Base-by-base conservation (phyloP, 2,888 invertebrate species). In the Synergus laeviventris region DNA sequence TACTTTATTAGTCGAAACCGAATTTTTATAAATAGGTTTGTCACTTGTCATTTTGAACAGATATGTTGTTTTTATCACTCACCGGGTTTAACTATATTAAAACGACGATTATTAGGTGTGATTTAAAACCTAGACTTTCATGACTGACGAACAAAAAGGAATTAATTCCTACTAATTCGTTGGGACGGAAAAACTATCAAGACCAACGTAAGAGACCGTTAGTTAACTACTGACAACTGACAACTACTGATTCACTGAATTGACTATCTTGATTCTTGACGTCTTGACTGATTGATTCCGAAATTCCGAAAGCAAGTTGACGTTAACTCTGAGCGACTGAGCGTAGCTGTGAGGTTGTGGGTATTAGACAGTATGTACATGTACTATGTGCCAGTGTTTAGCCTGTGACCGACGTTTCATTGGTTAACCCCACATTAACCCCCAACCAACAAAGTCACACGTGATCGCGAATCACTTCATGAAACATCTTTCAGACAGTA, bases 201-300 rank as follows among this genome's bases (percentile, higher is more conserved):
- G 3, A 21, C 45, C 24, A 12, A 45, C 24, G 45, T 45, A 54
- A n/a, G 54, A 24, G 66, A 66, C 24, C 8, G 45, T 45, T 45
- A 66, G 24, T 66, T 45, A 66, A 66, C 66, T 31, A 66, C 31
- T 66, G 64, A 62, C n/a, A n/a, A n/a, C n/a, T n/a, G n/a, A n/a
- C n/a, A n/a, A n/a, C n/a, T n/a, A n/a, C n/a, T n/a, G n/a, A n/a
- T n/a, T n/a, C n/a, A n/a, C n/a, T n/a, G n/a, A n/a, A n/a, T n/a
- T n/a, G n/a, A n/a, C n/a, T n/a, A n/a, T n/a, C n/a, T n/a, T n/a
- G n/a, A n/a, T n/a, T n/a, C n/a, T n/a, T n/a, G n/a, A n/a, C n/a
- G n/a, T n/a, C n/a, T n/a, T n/a, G n/a, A n/a, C n/a, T n/a, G 18
- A 31, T 31, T 31, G 31, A 31, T 31, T 31, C 31, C 31, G 31